Conservation (phyloP, 2,113 vertebrate genomes). For the Mugil cephalus region DNA sequence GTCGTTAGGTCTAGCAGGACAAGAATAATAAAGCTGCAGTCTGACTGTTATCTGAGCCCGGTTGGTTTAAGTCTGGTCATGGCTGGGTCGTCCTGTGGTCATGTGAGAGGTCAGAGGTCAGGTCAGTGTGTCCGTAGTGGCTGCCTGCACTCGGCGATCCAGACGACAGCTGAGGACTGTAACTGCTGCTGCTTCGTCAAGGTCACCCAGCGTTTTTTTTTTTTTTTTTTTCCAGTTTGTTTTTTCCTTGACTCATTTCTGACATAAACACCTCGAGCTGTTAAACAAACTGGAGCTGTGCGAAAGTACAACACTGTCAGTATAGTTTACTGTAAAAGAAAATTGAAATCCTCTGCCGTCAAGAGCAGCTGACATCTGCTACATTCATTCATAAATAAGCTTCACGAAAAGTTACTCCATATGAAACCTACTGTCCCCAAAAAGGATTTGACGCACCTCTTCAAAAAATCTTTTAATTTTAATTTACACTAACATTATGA, state of each 20-base stretch:
- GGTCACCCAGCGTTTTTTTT: background rate
- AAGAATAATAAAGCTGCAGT: slow-evolving; percentile 14
- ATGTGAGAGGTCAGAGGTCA: slow-evolving; percentile 50
- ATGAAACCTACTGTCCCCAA: too few relatives aligned
- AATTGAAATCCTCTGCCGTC: background rate
- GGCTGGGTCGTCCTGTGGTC: slow-evolving; percentile 5
- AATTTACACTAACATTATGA: too few relatives aligned
- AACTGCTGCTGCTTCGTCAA: slow-evolving; percentile 12
- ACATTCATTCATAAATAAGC: background rate
- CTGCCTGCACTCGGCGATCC: slow-evolving; percentile 23
- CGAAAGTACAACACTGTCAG: background rate
- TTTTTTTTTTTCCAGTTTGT: too few relatives aligned
- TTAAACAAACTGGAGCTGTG: background rate
- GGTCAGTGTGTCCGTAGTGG: slow-evolving; percentile 44
- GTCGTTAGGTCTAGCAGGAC: too few relatives aligned
- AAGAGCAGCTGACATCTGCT: too few relatives aligned
- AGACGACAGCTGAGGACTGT: slow-evolving; percentile 67
- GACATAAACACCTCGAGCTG: background rate
- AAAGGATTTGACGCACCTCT: too few relatives aligned
- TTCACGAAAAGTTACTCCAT: background rate
- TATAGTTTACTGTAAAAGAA: background rate
- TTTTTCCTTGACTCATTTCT: background rate
- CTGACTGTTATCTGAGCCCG: slow-evolving; percentile 7
- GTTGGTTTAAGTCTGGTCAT: background rate
- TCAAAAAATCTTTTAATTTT: too few relatives aligned